These are phyloP conservation scores for Odontomyia ornata DNA, from an alignment of 2,888 invertebrate species.

Conservation along the genomic window DNA sequence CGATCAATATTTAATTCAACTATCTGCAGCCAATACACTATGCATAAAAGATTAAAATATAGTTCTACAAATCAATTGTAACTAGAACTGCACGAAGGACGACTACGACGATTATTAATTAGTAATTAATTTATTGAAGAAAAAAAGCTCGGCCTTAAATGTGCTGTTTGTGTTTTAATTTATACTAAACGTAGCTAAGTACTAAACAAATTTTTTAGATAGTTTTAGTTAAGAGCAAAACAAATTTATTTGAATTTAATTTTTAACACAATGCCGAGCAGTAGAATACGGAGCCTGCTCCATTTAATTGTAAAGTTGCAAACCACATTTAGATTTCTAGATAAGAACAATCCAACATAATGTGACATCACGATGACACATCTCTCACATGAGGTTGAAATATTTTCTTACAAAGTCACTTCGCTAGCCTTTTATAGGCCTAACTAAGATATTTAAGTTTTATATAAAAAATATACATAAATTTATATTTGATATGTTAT, in stretches of 20 bases:
- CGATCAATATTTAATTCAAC: no score
- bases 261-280: not conserved
- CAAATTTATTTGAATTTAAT: not conserved
- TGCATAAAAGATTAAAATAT: no score
- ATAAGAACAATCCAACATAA: not conserved
- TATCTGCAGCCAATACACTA: no score
- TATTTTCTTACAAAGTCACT: not conserved
- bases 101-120: not conserved
- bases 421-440: conserved; percentile 13
- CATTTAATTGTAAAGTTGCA: not conserved
- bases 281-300: not conserved
- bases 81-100: no score
- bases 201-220: conserved; percentile 11
- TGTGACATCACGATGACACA: conserved; percentile 15
- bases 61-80: no score
- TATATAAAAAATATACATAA: not conserved
- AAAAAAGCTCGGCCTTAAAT: conserved; percentile 46
- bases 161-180: conserved; percentile 42
- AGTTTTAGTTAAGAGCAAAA: not conserved
- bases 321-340: not conserved
- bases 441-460: not conserved
- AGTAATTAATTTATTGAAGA: conserved; percentile 12
- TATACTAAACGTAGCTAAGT: conserved; percentile 4
- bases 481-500: conserved; percentile 11
- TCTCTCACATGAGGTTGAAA: conserved; percentile 1